Base-by-base conservation (phyloP, 2,113 vertebrate genomes). In the Rattus rattus region DNA sequence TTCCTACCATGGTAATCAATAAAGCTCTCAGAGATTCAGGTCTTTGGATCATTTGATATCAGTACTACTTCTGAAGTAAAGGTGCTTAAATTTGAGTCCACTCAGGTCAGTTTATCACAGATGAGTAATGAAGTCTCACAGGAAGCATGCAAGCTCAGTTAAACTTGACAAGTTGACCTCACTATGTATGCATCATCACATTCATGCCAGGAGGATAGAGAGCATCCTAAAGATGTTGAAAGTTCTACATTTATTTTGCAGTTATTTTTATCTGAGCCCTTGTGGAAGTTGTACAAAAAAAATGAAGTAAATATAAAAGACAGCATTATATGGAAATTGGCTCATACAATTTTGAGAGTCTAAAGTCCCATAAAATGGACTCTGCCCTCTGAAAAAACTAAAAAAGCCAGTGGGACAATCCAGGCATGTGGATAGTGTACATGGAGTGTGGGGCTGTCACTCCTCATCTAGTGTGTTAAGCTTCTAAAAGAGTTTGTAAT, bases 391-490 rank as follows among this genome's bases (percentile, higher is more conserved):
- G 33, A 39, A 79, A 43, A 61, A 65, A 77, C 7, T 79, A 33
- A 24, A 36, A 70, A 61, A 86, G 11, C 8, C 13, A 13, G 11
- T 56, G 20, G 8, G 26, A 11, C 20, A 86, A 70, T 70, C 14
- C 7, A 49, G 33, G 19, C 10, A 8, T 33, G 77, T 1, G 5
- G 28, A 28, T 75, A 1, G 19, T 28, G 28, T n/a, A 28, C 24
- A 61, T 13, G 1, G 26, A 1, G 24, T 8, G 7, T 2, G 13
- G 13, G 5, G 33, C 24, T 59, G 1, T 30, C 30, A 36, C 28
- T 70, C 39, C 20, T 17, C 49, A n/a, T 59, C 22, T 11, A 49
- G 90, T 24, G 3, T 20, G 9, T 13, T 75, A 90, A 28, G 16
- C 24, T 81, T 19, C 12, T 36, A 3, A 26, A 1, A 24, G 2